Conservation (phyloP, 2,797 vertebrate species). For the Rhinophrynus dorsalis region DNA sequence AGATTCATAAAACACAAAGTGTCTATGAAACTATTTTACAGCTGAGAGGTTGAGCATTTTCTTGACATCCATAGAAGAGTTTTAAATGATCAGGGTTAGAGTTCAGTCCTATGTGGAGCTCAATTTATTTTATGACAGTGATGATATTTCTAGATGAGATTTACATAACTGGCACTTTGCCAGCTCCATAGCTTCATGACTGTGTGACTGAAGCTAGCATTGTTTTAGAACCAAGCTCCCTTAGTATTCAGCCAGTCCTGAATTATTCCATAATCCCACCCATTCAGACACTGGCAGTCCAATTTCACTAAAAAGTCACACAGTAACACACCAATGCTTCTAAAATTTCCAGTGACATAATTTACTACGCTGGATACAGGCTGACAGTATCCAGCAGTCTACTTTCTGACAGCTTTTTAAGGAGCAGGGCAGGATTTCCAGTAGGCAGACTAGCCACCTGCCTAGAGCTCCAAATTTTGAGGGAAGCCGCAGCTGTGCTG, state of each 20-base stretch:
- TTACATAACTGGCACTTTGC: neutral
- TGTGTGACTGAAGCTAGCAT: neutral
- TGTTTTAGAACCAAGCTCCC: neutral
- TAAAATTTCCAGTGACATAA: too few species aligned
- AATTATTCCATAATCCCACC: too few species aligned
- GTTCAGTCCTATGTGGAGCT: neutral
- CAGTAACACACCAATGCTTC: too few species aligned
- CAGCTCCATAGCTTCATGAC: neutral
- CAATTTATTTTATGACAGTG: neutral
- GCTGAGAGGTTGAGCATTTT: neutral
- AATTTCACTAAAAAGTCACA: too few species aligned
- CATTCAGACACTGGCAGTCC: too few species aligned
- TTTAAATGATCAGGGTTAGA: neutral
- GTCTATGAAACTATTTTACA: neutral
- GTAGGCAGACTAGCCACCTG: too few species aligned
- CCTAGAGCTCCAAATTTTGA: too few species aligned
- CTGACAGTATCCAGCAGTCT: too few species aligned
- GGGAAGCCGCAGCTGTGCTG: too few species aligned
- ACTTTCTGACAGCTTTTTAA: too few species aligned
- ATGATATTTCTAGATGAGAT: neutral
- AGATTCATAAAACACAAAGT: neutral
- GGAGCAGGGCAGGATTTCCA: too few species aligned
- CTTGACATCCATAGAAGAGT: slow-evolving; percentile 4
- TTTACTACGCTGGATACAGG: too few species aligned
- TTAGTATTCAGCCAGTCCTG: neutral